A percentile compares a stretch with the other conserved stretches of the same genome.
These are phyloP conservation scores for Sebastolobus alascanus DNA, from an alignment of 2,797 vertebrate genomes.

Conservation along the genomic window DNA sequence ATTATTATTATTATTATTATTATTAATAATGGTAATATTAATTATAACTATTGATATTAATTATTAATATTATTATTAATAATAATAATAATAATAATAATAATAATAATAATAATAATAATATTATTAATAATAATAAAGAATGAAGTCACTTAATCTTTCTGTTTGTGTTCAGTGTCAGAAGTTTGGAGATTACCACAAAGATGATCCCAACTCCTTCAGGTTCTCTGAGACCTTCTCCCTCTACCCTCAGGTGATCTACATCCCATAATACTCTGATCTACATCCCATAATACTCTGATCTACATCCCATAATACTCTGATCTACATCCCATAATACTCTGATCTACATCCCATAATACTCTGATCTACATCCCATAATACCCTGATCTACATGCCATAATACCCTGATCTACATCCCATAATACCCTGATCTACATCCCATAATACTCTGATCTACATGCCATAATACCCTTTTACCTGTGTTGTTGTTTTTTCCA, in stretches of 20 bases:
- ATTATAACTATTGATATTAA: too few relatives aligned
- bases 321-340: too few relatives aligned
- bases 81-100: too few relatives aligned
- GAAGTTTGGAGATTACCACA: constrained; percentile 99
- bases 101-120: neutral
- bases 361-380: too few relatives aligned
- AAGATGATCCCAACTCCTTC: constrained; percentile 97
- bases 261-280: neutral
- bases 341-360: neutral
- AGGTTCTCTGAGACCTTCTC: constrained; percentile 98
- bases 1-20: neutral
- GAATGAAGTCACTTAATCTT: neutral
- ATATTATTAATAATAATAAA: neutral
- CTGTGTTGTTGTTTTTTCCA: constrained; percentile 60
- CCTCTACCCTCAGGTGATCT: constrained; percentile 94
- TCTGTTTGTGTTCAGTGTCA: constrained; percentile 88
- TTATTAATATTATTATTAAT: too few relatives aligned
- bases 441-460: too few relatives aligned
- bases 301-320: neutral
- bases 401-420: too few relatives aligned
- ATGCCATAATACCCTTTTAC: too few relatives aligned
- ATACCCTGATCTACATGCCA: too few relatives aligned
- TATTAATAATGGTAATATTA: too few relatives aligned
- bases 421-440: too few relatives aligned
- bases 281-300: neutral